phyloP scores from a whole-genome alignment of 2,888 invertebrate genomes.

The Cryptocheilus praepositus region DNA sequence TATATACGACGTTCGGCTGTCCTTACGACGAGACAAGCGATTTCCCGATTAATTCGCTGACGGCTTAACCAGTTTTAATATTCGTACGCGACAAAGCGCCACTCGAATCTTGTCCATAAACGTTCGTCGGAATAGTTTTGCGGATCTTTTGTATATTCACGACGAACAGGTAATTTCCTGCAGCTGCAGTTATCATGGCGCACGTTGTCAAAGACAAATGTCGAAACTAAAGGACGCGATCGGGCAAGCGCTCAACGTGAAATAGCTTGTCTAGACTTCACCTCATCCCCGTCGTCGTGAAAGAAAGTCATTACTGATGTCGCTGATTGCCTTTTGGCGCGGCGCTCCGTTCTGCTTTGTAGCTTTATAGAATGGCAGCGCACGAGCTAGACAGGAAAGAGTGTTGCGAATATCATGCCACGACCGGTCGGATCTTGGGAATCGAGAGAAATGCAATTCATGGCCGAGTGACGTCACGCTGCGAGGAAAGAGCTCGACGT shows the following conservation, averaged over 20 bases:
- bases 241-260: constrained; percentile 16
- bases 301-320: constrained; percentile 26
- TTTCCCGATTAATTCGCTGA: constrained; percentile 24
- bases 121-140: constrained; percentile 5
- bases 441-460: no score
- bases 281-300: neutral
- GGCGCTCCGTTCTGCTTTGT: no score
- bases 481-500: no score
- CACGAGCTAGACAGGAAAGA: no score
- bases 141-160: constrained; percentile 21
- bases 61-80: constrained; percentile 37
- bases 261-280: neutral
- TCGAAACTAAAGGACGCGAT: constrained; percentile 47
- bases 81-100: constrained; percentile 33
- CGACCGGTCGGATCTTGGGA: neutral
- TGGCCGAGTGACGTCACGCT: no score
- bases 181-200: constrained; percentile 17
- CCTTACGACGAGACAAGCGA: constrained; percentile 3
- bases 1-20: no score
- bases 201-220: constrained; percentile 51
- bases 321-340: constrained; percentile 16
- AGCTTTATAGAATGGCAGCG: no score
- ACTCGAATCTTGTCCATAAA: constrained; percentile 34
- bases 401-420: neutral
- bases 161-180: constrained; percentile 41